A percentile compares a stretch with the other conserved stretches of the same genome.
These are phyloP conservation scores for Sesamia inferens DNA, from an alignment of 2,888 invertebrate genomes.

Conservation along the genomic window DNA sequence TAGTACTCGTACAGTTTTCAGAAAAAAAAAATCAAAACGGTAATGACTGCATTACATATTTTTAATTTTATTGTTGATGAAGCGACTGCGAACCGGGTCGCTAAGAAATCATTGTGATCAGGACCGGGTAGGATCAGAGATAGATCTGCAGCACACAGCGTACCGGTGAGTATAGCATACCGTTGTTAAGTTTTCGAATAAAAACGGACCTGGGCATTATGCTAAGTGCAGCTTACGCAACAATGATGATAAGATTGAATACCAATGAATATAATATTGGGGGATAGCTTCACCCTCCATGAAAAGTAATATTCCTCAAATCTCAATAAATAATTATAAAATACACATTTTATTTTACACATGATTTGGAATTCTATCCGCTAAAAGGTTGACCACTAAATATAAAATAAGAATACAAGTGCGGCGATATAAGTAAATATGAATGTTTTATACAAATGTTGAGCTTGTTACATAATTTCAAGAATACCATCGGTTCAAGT, in stretches of 20 bases:
- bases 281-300: slow-evolving; percentile 36
- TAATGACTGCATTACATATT: too few species aligned
- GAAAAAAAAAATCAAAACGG: background rate
- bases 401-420: slow-evolving; percentile 16
- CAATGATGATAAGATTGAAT: slow-evolving; percentile 1
- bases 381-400: slow-evolving; percentile 11
- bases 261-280: slow-evolving; percentile 2
- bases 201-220: background rate
- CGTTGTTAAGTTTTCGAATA: background rate
- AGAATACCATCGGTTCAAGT: slow-evolving; percentile 12
- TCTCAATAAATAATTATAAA: slow-evolving; percentile 17
- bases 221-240: slow-evolving; percentile 16
- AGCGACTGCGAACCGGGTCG: too few species aligned
- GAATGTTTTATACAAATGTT: background rate
- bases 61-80: background rate
- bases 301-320: slow-evolving; percentile 49
- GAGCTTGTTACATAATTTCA: slow-evolving; percentile 27
- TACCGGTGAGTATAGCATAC: background rate
- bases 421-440: slow-evolving; percentile 16
- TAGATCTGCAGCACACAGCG: background rate
- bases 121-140: too few species aligned
- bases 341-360: slow-evolving; percentile 11
- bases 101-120: background rate
- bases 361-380: slow-evolving; percentile 16
- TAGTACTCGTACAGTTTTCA: slow-evolving; percentile 12